Base-by-base conservation (phyloP, 2,113 vertebrate species). In the Misgurnus mizolepis region DNA sequence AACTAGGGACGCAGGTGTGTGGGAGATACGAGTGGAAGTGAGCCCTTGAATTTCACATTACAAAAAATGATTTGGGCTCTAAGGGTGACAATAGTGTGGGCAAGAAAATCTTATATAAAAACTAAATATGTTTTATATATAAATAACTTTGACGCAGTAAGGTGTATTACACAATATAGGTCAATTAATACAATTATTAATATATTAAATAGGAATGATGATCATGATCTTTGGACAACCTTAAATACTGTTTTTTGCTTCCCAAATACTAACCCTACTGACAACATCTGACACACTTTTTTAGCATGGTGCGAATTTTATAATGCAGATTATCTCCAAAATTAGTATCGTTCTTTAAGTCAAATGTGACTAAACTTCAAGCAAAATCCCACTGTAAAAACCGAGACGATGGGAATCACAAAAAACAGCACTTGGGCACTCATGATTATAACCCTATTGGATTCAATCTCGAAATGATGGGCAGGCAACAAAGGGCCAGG, bases 401-500 rank as follows among this genome's bases (percentile, higher is more conserved):
- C 17, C 60, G 34, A 43, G 15, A 64, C 0, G 18, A 43, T 10
- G 43, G 43, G 43, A 58, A 66, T 10, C 40, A 11, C 18, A 49
- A 45, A 72, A 56, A 45, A 55, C 43, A 66, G 47, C 67, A 11
- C 75, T 76, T 18, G 43, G 65, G 65, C 55, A 66, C 49, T 72
- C 67, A 49, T 64, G 68, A 80, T 85, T 86, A 72, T 78, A 15
- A 80, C 69, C 68, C 53, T 80, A 86, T 72, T 73, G 56, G 40
- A 81, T 84, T 80, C 80, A 85, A 86, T 86, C 83, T 74, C 43
- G 76, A 53, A 62, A 87, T 86, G 86, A 85, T 67, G 86, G 88
- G 88, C 83, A 82, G 83, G 79, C 81, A 72, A 72, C 84, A 89
- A 89, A 88, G 88, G 87, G 88, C 88, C 84, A 71, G 87, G 89